Conservation (phyloP, 2,888 invertebrate genomes). For the Alviniconcha strummeri region DNA sequence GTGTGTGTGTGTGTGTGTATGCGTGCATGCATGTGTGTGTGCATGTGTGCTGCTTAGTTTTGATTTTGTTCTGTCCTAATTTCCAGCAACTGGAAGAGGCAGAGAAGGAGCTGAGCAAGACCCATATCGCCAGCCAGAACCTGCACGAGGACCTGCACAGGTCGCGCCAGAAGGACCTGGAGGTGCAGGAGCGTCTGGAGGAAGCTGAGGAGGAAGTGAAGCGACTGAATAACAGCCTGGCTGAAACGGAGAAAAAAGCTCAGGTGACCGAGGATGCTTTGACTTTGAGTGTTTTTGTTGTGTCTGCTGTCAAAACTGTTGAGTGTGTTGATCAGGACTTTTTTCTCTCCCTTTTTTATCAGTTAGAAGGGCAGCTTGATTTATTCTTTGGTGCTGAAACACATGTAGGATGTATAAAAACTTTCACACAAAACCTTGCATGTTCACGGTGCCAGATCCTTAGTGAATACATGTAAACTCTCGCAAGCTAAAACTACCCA, state of each 20-base stretch:
- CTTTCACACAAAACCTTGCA: too few species aligned
- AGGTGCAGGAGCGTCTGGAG: conserved; percentile 56
- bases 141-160: conserved; percentile 64
- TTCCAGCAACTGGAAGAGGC: conserved; percentile 58
- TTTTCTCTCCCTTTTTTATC: neutral
- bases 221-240: conserved; percentile 55
- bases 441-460: too few species aligned
- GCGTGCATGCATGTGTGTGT: conserved; percentile 2
- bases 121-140: conserved; percentile 59
- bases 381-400: too few species aligned
- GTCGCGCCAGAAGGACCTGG: conserved; percentile 55
- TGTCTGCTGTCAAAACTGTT: neutral
- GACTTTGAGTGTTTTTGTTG: neutral
- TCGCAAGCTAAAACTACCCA: too few species aligned
- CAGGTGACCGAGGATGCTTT: conserved; percentile 49
- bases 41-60: too few species aligned
- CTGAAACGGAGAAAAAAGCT: conserved; percentile 58
- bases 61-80: too few species aligned
- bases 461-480: too few species aligned
- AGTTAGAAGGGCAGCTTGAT: too few species aligned
- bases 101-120: conserved; percentile 57
- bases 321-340: neutral
- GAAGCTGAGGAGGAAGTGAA: conserved; percentile 57
- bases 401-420: too few species aligned
- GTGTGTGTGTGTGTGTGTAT: conserved; percentile 9